phyloP scores from a whole-genome alignment of 2,113 vertebrate species.

The Shinisaurus crocodilurus region DNA sequence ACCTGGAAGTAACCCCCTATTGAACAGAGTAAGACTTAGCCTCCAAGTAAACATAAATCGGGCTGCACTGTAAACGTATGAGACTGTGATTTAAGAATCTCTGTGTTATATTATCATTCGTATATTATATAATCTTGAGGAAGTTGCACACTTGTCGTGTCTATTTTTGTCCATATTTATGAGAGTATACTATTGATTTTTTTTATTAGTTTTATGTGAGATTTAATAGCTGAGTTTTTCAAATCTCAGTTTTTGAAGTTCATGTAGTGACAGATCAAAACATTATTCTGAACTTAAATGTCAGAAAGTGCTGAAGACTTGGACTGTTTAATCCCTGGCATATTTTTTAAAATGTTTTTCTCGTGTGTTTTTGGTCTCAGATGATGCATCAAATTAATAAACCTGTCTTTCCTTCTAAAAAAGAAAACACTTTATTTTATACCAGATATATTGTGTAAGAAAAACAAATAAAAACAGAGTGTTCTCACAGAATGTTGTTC shows the following conservation, averaged over 20 bases:
- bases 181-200: background rate
- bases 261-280: background rate
- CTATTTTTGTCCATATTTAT: background rate
- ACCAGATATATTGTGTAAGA: background rate
- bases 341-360: background rate
- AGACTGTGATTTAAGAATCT: background rate
- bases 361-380: background rate
- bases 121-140: background rate
- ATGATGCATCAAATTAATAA: background rate
- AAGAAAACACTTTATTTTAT: background rate
- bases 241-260: background rate
- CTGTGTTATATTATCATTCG: background rate
- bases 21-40: background rate
- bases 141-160: background rate
- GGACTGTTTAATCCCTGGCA: background rate
- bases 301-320: background rate
- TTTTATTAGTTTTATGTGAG: background rate
- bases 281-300: background rate
- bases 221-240: background rate
- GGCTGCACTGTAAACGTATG: background rate
- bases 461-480: background rate
- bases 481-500: background rate
- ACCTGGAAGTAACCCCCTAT: background rate
- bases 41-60: background rate
- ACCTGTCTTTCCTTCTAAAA: background rate